Percentiles rank a stretch among this genome's conserved stretches.
Conservation (phyloP, 2,888 invertebrate species). For the Apamea epomidion region DNA sequence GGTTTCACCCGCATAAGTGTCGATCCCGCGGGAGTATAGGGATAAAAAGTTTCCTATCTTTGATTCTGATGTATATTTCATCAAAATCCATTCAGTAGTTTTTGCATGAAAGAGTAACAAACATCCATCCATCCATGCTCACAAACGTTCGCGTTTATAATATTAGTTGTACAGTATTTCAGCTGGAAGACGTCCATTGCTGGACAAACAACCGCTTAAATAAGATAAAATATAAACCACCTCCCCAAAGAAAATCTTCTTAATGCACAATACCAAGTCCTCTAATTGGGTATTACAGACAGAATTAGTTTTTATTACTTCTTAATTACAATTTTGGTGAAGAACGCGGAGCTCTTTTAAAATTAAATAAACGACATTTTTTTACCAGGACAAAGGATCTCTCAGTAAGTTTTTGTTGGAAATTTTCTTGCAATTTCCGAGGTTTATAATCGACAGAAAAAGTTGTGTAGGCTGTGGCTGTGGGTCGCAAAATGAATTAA, state of each 20-base stretch:
- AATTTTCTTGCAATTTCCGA: conserved; percentile 12
- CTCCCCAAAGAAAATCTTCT: conserved; percentile 14
- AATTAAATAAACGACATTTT: conserved; percentile 43
- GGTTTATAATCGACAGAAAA: conserved; percentile 33
- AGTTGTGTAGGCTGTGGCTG: conserved; percentile 19
- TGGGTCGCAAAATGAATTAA: conserved; percentile 47
- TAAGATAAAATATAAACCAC: conserved; percentile 6
- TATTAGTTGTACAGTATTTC: too few relatives aligned
- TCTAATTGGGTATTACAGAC: conserved; percentile 51
- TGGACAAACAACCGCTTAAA: not conserved
- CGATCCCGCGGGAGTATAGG: too few relatives aligned
- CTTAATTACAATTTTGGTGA: conserved; percentile 46
- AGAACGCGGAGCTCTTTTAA: conserved; percentile 1
- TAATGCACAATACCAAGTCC: conserved; percentile 30
- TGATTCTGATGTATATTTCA: too few relatives aligned
- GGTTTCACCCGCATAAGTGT: too few relatives aligned
- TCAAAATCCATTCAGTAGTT: too few relatives aligned
- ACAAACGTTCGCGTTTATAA: too few relatives aligned
- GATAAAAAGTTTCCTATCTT: too few relatives aligned
- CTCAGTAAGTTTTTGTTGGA: conserved; percentile 20
- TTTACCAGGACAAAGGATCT: conserved; percentile 5
- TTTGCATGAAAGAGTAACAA: too few relatives aligned
- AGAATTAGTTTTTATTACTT: conserved; percentile 53
- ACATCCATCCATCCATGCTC: too few relatives aligned
- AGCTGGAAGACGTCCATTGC: too few relatives aligned